Base-by-base conservation (phyloP, 2,113 vertebrate genomes). In the Atherinomorus stipes region DNA sequence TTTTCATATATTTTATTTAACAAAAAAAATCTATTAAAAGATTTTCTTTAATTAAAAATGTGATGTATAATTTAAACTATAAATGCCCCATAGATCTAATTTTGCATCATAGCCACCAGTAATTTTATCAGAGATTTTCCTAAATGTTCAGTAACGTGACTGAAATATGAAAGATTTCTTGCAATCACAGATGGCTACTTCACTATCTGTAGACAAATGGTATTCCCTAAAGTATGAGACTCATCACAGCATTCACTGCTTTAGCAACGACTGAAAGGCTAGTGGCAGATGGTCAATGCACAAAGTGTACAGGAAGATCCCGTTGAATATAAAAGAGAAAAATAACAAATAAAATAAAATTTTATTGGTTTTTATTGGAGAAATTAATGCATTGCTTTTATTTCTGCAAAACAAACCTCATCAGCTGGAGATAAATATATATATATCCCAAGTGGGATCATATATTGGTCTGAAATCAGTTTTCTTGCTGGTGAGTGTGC, bases 241-340 rank as follows among this genome's bases (percentile, higher is more conserved):
- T 64, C 25, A 37, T 40, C 38, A 65, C 28, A 37, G 42, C 50
- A 54, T 71, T 69, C 63, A 75, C 56, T 59, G 51, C 26, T 23
- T 76, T 68, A 57, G 49, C 73, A 53, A 15, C 38, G 64, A 54
- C 72, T 78, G 51, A 37, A 26, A 56, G 52, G 64, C 25, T 28
- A 25, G 10, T 58, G 59, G 64, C 79, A 89, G 84, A 87, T 86
- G 81, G 82, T 64, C 61, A 71, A 13, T 69, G 40, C 56, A 59
- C 26, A 58, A 59, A 80, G 61, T 63, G 49, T 40, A 50, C 51
- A 70, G 44, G 62, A 44, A 53, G 58, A 78, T 68, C 54, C 53
- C 65, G 28, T 37, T 18, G 10, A 28, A 19, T 18, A 19, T 28
- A 7, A 53, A 28, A 56, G 9, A 3, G 8, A 8, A 56, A 1